Conservation (phyloP, 2,797 vertebrate species). For the Poeciliopsis gracilis region DNA sequence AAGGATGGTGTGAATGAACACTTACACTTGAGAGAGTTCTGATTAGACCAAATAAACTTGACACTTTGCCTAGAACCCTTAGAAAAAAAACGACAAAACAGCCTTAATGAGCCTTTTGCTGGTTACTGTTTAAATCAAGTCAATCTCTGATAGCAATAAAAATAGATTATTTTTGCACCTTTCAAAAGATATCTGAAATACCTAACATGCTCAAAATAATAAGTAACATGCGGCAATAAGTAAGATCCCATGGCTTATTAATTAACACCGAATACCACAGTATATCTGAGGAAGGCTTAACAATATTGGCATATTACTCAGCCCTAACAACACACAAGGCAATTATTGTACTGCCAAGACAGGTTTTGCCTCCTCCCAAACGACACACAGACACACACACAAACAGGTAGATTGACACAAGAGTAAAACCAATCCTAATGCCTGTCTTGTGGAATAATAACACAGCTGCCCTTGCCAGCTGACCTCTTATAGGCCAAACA, state of each 20-base stretch:
- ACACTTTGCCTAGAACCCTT: neutral
- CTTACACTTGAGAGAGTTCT: neutral
- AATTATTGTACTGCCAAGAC: slow-evolving; percentile 46
- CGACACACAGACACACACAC: slow-evolving; percentile 26
- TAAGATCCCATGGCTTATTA: neutral
- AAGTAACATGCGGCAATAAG: neutral
- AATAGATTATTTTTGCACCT: neutral
- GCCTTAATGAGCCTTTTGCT: neutral
- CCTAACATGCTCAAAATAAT: neutral
- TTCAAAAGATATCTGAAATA: neutral
- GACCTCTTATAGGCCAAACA: slow-evolving; percentile 82
- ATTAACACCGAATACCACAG: neutral
- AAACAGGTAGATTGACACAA: slow-evolving; percentile 70
- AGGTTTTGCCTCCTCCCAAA: slow-evolving; percentile 45
- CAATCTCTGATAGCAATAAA: neutral
- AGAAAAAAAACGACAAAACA: neutral
- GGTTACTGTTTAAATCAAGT: neutral
- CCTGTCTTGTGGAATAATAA: slow-evolving; percentile 77
- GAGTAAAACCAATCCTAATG: slow-evolving; percentile 72
- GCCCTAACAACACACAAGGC: slow-evolving; percentile 20
- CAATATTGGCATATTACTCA: slow-evolving; percentile 5
- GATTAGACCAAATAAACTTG: neutral
- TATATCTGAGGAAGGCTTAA: neutral
- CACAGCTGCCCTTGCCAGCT: slow-evolving; percentile 78
- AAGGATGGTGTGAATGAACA: no score